A percentile compares a stretch with the other conserved stretches of the same genome.
These are phyloP conservation scores for Diadema setosum DNA, from an alignment of 35 echinoderm and acorn worm species.

Conservation along the genomic window DNA sequence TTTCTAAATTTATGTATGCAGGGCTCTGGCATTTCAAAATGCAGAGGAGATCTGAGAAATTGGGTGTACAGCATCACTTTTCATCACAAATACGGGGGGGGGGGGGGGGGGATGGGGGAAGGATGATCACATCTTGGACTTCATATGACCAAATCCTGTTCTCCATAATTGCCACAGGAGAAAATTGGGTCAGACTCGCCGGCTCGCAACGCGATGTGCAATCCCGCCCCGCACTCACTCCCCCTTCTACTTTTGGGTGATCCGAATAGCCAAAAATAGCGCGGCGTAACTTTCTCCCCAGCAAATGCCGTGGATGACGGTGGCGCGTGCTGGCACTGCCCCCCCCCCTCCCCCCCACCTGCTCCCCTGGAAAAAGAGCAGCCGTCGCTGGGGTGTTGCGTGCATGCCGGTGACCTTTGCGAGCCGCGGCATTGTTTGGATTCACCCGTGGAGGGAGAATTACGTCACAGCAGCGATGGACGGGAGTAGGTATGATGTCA, in stretches of 20 bases:
- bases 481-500: neutral
- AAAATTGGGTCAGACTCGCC: no score
- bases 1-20: no score
- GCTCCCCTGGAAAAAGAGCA: no score
- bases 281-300: neutral
- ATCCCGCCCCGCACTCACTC: no score
- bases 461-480: neutral
- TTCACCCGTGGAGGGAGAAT: neutral
- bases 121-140: neutral
- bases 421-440: neutral
- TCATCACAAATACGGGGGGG: neutral
- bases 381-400: neutral
- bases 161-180: no score
- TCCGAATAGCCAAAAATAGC: neutral
- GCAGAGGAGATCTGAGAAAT: no score
- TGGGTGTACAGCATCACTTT: neutral
- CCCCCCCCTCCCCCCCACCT: no score
- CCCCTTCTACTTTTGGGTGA: no score
- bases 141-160: no score
- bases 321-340: neutral
- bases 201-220: no score
- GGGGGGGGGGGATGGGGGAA: neutral
- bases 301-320: neutral
- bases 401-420: neutral
- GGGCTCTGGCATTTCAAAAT: no score